Percentiles rank a stretch among this genome's conserved stretches.
phyloP scores from a whole-genome alignment of 1,140 invertebrate species.

The Hestina assimilis region DNA sequence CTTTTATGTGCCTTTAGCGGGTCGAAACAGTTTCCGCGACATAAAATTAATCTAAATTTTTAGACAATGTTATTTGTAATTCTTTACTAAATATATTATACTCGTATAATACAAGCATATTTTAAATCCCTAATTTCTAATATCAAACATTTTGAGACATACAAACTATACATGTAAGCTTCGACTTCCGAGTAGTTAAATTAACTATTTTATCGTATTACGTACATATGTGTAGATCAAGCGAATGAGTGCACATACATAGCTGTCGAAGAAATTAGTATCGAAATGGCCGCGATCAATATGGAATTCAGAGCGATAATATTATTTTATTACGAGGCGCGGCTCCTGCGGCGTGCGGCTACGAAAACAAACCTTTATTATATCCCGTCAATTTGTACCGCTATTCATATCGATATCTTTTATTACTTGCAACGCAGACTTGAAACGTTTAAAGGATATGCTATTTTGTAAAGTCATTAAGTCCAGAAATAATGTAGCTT shows the following conservation, averaged over 20 bases:
- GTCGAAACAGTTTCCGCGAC: too few species aligned
- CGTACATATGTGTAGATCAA: background rate
- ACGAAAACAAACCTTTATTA: background rate
- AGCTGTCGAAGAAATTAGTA: conserved; percentile 5
- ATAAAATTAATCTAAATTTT: too few species aligned
- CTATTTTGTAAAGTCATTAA: conserved; percentile 11
- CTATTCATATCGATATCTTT: background rate
- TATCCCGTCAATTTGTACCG: background rate
- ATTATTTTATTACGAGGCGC: conserved; percentile 12
- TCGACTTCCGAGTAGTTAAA: background rate
- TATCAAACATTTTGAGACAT: background rate
- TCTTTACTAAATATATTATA: too few species aligned
- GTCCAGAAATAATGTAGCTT: conserved; percentile 6
- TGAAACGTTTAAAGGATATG: background rate
- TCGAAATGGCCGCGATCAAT: conserved; percentile 10
- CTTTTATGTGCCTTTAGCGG: too few species aligned
- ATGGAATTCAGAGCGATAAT: conserved; percentile 10
- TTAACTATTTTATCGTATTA: background rate
- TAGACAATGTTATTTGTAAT: too few species aligned
- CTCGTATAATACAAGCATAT: background rate
- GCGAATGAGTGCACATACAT: background rate
- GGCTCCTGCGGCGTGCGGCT: background rate
- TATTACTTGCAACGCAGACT: background rate
- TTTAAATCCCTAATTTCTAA: background rate
- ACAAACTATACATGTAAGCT: background rate